Conservation (phyloP, 2,888 invertebrate species). For the Lasioglossum malachurum region DNA sequence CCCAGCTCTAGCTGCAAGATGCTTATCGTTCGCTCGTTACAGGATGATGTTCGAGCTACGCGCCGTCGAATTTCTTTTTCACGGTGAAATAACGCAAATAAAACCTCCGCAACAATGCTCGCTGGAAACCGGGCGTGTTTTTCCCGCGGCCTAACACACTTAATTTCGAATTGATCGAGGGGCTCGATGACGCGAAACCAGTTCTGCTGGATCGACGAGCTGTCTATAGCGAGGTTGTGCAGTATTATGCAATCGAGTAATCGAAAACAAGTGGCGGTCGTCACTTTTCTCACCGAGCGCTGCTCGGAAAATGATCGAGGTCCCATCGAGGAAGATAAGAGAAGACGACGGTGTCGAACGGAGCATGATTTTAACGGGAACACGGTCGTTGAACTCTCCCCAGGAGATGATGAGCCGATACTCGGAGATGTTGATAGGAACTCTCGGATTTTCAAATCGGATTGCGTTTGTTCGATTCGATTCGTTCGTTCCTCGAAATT, state of each 20-base stretch:
- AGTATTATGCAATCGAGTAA: slow-evolving; percentile 42
- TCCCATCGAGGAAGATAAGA: slow-evolving; percentile 7
- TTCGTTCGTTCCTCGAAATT: not conserved
- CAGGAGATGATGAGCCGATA: not conserved
- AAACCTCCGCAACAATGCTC: not conserved
- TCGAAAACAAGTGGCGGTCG: slow-evolving; percentile 32
- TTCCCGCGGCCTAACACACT: not conserved
- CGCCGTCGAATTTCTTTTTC: slow-evolving; percentile 26
- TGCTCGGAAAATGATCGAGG: slow-evolving; percentile 1
- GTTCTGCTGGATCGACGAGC: slow-evolving; percentile 21
- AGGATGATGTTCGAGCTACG: slow-evolving; percentile 15
- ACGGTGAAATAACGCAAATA: slow-evolving; percentile 11
- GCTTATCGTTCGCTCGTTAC: slow-evolving; percentile 34
- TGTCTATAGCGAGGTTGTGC: not conserved
- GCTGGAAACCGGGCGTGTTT: not conserved
- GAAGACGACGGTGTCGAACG: slow-evolving; percentile 18
- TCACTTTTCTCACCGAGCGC: slow-evolving; percentile 17
- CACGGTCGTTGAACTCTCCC: not conserved
- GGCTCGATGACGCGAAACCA: slow-evolving; percentile 19
- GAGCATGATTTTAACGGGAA: not conserved
- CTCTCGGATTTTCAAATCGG: not conserved
- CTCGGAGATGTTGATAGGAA: not conserved
- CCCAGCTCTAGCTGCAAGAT: slow-evolving; percentile 22
- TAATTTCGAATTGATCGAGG: slow-evolving; percentile 26
- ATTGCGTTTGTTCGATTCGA: not conserved